These are phyloP conservation scores for Pseudorasbora parva DNA, from an alignment of 2,113 vertebrate genomes.

Conservation along the genomic window DNA sequence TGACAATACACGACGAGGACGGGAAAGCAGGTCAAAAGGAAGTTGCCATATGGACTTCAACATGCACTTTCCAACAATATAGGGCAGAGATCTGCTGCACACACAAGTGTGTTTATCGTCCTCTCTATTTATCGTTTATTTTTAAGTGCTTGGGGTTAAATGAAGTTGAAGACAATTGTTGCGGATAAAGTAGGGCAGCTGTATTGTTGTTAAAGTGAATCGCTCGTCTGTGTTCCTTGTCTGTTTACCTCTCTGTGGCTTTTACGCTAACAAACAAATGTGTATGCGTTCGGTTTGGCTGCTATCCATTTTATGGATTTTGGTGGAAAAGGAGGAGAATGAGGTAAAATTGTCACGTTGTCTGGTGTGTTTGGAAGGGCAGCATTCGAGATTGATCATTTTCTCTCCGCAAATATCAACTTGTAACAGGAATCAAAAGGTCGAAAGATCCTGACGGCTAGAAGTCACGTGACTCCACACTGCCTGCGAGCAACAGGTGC, in stretches of 20 bases:
- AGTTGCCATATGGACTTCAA: slow-evolving; percentile 94
- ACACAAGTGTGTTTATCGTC: slow-evolving; percentile 15
- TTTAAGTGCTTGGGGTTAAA: slow-evolving; percentile 25
- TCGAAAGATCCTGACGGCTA: slow-evolving; percentile 39
- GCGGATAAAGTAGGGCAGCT: slow-evolving; percentile 9
- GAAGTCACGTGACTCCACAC: slow-evolving; percentile 39
- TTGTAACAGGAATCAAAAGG: slow-evolving; percentile 57
- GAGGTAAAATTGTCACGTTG: slow-evolving; percentile 57
- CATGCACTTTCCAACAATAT: slow-evolving; percentile 90
- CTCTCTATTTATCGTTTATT: slow-evolving; percentile 12
- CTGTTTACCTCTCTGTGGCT: slow-evolving; percentile 28
- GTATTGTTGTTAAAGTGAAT: slow-evolving; percentile 17
- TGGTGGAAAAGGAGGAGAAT: slow-evolving; percentile 37
- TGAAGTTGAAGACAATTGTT: slow-evolving; percentile 19
- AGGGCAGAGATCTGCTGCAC: slow-evolving; percentile 72
- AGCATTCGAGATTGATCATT: slow-evolving; percentile 59
- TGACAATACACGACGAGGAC: slow-evolving; percentile 90
- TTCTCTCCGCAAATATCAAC: slow-evolving; percentile 60
- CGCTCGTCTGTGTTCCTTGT: neutral
- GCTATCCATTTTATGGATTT: slow-evolving; percentile 56
- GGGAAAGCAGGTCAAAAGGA: slow-evolving; percentile 96
- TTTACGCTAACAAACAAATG: slow-evolving; percentile 50
- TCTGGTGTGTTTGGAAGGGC: slow-evolving; percentile 53
- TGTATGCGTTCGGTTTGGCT: slow-evolving; percentile 41
- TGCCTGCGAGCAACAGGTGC: slow-evolving; percentile 58